Conservation (phyloP, 2,113 vertebrate genomes). For the Cathartes aura region DNA sequence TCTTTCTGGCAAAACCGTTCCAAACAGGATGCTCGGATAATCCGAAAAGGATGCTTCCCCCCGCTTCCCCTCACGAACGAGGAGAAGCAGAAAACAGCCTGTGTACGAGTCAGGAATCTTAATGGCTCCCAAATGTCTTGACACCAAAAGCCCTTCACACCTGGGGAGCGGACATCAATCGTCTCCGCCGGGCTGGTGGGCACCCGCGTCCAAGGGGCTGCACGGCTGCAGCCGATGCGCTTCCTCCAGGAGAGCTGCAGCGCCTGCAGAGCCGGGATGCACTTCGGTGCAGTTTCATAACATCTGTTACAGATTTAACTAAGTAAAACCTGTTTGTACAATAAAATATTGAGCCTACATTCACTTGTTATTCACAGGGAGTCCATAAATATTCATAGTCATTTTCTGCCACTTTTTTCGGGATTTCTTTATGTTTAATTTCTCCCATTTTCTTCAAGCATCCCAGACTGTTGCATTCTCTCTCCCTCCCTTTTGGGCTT, state of each 20-base stretch:
- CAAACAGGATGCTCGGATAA: slow-evolving; percentile 25
- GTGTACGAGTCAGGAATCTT: rapidly evolving
- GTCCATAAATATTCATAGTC: rapidly evolving
- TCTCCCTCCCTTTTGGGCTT: background rate
- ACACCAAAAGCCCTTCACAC: background rate
- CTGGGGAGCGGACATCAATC: background rate
- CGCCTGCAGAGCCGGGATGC: background rate
- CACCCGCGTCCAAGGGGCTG: background rate
- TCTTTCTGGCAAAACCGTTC: background rate
- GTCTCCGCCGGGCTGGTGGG: background rate
- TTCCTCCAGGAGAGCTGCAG: background rate
- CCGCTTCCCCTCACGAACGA: background rate
- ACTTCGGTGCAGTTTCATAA: rapidly evolving
- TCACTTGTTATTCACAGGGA: background rate
- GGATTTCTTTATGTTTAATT: background rate
- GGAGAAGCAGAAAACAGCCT: background rate
- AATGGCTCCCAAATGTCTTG: background rate
- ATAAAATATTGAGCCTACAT: rapidly evolving
- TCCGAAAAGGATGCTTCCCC: background rate
- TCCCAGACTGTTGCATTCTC: background rate
- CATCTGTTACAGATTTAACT: background rate
- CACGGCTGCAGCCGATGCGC: background rate
- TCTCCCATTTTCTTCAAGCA: background rate
- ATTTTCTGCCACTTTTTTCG: background rate
- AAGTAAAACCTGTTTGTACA: background rate